A percentile compares a stretch with the other conserved stretches of the same genome.
These are phyloP conservation scores for Limosa lapponica DNA, from an alignment of 2,797 vertebrate genomes.

Conservation along the genomic window DNA sequence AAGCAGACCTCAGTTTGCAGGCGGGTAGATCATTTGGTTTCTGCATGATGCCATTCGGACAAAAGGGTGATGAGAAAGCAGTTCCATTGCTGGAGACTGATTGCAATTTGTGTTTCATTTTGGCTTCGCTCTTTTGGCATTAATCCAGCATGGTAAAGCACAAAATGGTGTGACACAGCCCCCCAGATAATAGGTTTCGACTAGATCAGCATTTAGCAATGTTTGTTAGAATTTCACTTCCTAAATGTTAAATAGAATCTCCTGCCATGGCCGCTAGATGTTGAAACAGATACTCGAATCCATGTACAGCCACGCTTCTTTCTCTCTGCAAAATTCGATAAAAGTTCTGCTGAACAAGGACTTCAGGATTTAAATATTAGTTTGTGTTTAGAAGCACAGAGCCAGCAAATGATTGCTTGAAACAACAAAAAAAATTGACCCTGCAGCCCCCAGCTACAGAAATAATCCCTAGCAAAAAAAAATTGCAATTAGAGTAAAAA, in stretches of 20 bases:
- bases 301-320: neutral
- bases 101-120: neutral
- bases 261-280: neutral
- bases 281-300: neutral
- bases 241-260: neutral
- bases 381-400: neutral
- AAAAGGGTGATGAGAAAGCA: constrained; percentile 64
- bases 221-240: constrained; percentile 12
- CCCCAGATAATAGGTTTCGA: constrained; percentile 5
- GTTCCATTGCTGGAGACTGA: neutral
- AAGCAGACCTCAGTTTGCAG: neutral
- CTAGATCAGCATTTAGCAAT: constrained; percentile 20
- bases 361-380: neutral
- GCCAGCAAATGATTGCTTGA: neutral
- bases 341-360: neutral
- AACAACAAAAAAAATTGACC: neutral
- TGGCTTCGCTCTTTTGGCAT: constrained; percentile 3
- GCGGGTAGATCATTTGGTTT: neutral
- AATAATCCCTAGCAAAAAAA: neutral
- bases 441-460: neutral
- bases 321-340: neutral
- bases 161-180: neutral
- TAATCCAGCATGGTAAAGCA: constrained; percentile 24
- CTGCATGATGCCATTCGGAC: constrained; percentile 20
- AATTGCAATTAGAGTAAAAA: neutral